Base-by-base conservation (phyloP, 2,113 vertebrate species). In the Pampusana beccarii region DNA sequence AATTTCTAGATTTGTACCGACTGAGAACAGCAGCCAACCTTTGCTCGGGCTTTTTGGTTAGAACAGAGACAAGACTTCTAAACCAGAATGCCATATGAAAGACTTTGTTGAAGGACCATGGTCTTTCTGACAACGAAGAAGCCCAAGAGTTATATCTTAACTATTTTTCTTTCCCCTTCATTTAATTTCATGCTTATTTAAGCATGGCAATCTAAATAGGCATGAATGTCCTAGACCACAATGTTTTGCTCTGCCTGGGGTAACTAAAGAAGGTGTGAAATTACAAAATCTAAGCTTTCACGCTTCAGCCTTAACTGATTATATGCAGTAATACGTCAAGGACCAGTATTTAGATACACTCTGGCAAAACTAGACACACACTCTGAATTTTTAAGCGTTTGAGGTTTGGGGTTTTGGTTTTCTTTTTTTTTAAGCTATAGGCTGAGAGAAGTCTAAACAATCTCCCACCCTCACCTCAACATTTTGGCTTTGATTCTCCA, bases 221-320 rank as follows among this genome's bases (percentile, higher is more conserved):
- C 83, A 74, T 40, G 56, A 73, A 73, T 84, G 70, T 65, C 44
- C 50, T 54, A 73, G 36, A 81, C 69, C 36, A 75, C 75, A 93
- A 46, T 40, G 74, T 90, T 88, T 65, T 36, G 50, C 56, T 81
- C 36, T 73, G 72, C 71, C 60, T 71, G 36, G 12, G 34, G 61
- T 88, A 88, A 66, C 56, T 65, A 60, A 85, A 92, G 86, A 48
- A 90, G 36, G 81, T 92, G 72, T 92, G 90, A 95, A 95, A 95
- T 92, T 42, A 86, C 38, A 86, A 83, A 86, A 79, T 31, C 38
- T 34, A 69, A 92, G 77, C 61, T 69, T 86, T 83, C 72, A 74
- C 24, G 6, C 81, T 90, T 79, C 81, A 72, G 66, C 61, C 24
- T 48, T 69, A 82, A 74, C 31, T 36, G 50, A 92, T 79, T 79